phyloP scores from a whole-genome alignment of 2,113 vertebrate genomes.

The Drymodes brunneopygia region DNA sequence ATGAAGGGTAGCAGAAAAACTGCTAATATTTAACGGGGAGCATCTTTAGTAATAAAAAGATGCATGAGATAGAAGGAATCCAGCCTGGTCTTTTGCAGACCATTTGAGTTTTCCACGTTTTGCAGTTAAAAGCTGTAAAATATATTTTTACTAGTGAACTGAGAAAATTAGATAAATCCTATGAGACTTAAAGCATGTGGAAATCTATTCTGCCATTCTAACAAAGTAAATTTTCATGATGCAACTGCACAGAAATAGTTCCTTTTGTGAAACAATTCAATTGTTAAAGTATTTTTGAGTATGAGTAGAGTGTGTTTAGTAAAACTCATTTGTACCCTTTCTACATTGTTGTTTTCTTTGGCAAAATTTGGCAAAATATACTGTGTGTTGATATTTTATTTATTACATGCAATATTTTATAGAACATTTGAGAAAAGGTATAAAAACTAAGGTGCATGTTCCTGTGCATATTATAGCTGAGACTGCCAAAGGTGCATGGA shows the following conservation, averaged over 20 bases:
- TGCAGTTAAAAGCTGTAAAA: neutral
- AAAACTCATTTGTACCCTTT: neutral
- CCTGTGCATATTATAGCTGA: neutral
- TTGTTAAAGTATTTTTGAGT: neutral
- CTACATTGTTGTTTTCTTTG: neutral
- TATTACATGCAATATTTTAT: neutral
- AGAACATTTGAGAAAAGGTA: neutral
- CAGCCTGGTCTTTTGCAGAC: neutral
- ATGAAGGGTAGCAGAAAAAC: neutral
- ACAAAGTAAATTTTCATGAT: constrained; percentile 24
- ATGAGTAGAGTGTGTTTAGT: neutral
- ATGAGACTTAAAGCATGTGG: neutral
- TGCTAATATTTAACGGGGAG: neutral
- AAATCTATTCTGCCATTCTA: constrained; percentile 21
- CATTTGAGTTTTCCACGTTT: neutral
- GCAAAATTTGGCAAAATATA: neutral
- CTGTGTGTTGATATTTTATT: neutral
- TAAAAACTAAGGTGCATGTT: neutral
- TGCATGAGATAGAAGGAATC: neutral
- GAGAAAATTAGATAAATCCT: constrained; percentile 8
- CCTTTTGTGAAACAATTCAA: constrained; percentile 5
- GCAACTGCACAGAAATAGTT: neutral
- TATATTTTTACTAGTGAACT: constrained; percentile 5
- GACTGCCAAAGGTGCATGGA: neutral
- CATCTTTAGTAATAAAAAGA: neutral